Evolutionary conservation across 2,113 vertebrate genomes (phyloP), one percentile per base, ranked within the genome.

Genomic region (Cottus gobio): DNA sequence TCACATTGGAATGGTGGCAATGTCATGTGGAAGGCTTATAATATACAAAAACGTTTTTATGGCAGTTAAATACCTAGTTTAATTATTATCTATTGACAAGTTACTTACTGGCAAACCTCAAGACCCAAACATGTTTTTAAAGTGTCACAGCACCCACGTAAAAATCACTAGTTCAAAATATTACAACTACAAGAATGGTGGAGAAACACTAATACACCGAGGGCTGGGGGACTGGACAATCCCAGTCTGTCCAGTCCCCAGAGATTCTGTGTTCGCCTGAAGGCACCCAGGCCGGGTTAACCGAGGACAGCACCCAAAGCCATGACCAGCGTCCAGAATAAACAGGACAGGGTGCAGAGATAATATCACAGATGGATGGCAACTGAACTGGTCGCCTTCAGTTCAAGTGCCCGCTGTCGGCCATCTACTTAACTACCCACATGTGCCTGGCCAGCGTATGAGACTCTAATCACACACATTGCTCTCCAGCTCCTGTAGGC

Each of bases 311-410:
- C 71, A 63, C 31, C 65, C 77, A 70, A 72, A 83, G 66, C 56
- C 61, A 63, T 26, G 80, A 75, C 71, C 62, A 60, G 30, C n/a
- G n/a, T 85, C 83, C 82, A 84, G 85, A 83, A 80, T 83, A 91
- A 92, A 92, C 81, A 91, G 56, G 36, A 48, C 64, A 75, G 72
- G 22, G 66, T 7, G 69, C 54, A 61, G 57, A 73, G 64, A 71
- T 28, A 50, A 12, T n/a, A 50, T 46, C 34, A 24, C 50, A 44
- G 65, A 77, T 34, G 18, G 65, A 81, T 69, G 28, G 58, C 64
- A 68, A 61, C 7, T 75, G 5, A 66, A 60, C 44, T 58, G 7
- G 60, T 24, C 63, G 60, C 31, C 2, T 46, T 75, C 31, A 52
- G 34, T 50, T 56, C 5, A 67, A 68, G 30, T 0, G 1, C 36